Base-by-base conservation (phyloP, 2,113 vertebrate genomes). In the Pimephales promelas region DNA sequence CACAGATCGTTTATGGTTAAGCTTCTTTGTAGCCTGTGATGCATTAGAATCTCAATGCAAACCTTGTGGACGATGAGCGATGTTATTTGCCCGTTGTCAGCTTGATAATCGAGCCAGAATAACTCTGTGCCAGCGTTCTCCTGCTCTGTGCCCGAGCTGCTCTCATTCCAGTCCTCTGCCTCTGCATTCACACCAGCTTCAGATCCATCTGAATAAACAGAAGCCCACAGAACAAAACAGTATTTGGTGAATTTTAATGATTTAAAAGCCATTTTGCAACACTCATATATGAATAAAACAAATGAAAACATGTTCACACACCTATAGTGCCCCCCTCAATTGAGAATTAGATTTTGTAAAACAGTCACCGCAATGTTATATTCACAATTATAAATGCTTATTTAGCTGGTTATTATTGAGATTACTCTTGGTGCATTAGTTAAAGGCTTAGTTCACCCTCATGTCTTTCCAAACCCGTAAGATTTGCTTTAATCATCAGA, bases 61-160 rank as follows among this genome's bases (percentile, higher is more conserved):
- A 98, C 97, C 96, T 97, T 96, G 91, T 96, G 93, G 6, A 98
- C 96, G 24, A 97, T 93, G 82, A 97, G 92, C 0, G 96, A 95
- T 0, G 96, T 97, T 82, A 97, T 81, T 43, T 89, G 84, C 10
- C 97, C 97, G 22, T 92, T 94, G 87, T 97, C 97, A 0, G 95
- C 95, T 88, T 97, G 96, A 75, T 96, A 98, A 73, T 98, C 97
- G 18, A 98, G 93, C 94, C 96, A 97, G 92, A 98, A 98, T 72
- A 98, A 95, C 87, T 94, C 92, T 1, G 93, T 94, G 74, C 94
- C 93, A 0, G 89, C 89, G 22, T 81, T 86, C 40, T 97, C 96
- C 0, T 91, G 89, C 36, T 97, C 94, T 1, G 95, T 93, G 78
- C 95, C 91, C 0, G 94, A 95, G 78, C 93, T 93, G 66, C 94